Evolutionary conservation across 2,888 invertebrate species (phyloP).

Genomic region (Acleris cristana): DNA sequence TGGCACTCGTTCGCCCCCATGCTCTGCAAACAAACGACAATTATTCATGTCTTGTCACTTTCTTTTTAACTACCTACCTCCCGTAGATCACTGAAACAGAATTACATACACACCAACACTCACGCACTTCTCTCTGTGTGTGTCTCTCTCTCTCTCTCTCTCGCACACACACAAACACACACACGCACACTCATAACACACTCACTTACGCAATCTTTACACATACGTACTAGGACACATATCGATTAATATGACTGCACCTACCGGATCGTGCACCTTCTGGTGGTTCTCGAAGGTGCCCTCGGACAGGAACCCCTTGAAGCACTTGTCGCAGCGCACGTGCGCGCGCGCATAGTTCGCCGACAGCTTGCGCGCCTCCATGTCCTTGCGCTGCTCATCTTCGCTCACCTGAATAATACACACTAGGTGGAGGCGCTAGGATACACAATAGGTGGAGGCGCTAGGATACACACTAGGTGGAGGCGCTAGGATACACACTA

Average conservation of each 20-base stretch:
- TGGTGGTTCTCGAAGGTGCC: constrained; percentile 33
- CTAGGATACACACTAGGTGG: too few relatives aligned
- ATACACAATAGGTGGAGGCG: too few relatives aligned
- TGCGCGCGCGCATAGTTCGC: constrained; percentile 34
- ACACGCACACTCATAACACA: too few relatives aligned
- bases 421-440: too few relatives aligned
- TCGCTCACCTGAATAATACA: constrained; percentile 13
- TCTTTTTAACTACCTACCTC: not conserved
- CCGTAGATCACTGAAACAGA: too few relatives aligned
- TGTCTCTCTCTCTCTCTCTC: too few relatives aligned
- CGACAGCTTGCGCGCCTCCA: constrained; percentile 28
- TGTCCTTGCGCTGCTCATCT: constrained; percentile 20
- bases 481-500: too few relatives aligned
- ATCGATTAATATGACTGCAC: not conserved
- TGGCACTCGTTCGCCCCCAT: constrained; percentile 34
- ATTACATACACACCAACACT: too few relatives aligned
- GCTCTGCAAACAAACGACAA: constrained; percentile 3
- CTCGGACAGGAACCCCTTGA: constrained; percentile 33
- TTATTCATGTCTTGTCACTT: not conserved
- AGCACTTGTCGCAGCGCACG: constrained; percentile 33
- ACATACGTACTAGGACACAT: too few relatives aligned
- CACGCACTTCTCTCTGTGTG: too few relatives aligned
- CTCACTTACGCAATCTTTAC: too few relatives aligned
- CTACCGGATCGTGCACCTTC: constrained; percentile 33
- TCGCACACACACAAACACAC: too few relatives aligned